Evolutionary conservation across 2,797 vertebrate species (phyloP), one percentile per base, ranked within the genome.

Genomic region (Miichthys miiuy): DNA sequence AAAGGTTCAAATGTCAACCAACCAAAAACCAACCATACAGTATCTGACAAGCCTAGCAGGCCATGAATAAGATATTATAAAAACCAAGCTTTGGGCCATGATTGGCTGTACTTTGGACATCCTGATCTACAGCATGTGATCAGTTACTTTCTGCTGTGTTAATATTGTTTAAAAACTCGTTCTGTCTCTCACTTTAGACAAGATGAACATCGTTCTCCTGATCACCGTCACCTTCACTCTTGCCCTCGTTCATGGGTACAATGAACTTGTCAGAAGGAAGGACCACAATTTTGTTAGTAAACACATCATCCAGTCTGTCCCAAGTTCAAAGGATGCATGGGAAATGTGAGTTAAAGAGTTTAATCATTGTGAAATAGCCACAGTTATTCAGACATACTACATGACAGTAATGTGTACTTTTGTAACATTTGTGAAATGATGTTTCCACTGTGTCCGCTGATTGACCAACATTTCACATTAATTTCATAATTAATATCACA

Each of bases 311-410:
- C 6, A 23, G 10, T 68, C 54, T 16, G 0, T 34, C 38, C 38
- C 1, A 47, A 0, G 0, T 0, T 48, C 38, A 0, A 1, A 0
- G 0, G 0, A 0, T 1, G 10, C 0, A 1, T 76, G 74, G 65
- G n/a, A n/a, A n/a, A n/a, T n/a, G n/a, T 69, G 25, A 62, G 65
- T 55, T 3, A 34, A 54, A 27, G 0, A 2, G 0, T 62, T 68
- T 14, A 56, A 20, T 38, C 10, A 25, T 0, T 70, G 23, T 56
- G 27, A 30, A 56, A 18, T 4, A 8, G 21, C 2, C n/a, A 0
- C 38, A 8, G 18, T 64, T 30, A 64, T 5, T 20, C 18, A 6
- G 46, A 47, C 1, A 5, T 47, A 34, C 6, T 34, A 6, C 30
- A 34, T 42, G 42, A 42, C 42, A 42, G 11, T 42, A 12, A 42